Conservation (phyloP, 1,140 invertebrate genomes). For the Ladona fulva region DNA sequence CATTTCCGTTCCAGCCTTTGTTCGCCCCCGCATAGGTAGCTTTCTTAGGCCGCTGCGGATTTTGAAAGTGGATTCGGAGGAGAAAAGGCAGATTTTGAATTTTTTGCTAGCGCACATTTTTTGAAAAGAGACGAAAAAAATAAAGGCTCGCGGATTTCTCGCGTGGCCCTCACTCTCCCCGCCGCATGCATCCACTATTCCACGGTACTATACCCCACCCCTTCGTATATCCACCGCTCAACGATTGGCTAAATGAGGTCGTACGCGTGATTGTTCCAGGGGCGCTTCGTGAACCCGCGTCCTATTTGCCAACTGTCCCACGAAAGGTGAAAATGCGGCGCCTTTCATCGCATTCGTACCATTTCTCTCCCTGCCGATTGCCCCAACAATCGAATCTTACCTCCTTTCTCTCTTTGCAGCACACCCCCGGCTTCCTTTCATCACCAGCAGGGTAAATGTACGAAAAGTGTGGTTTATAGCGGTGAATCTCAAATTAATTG, state of each 20-base stretch:
- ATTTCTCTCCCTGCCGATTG: not conserved
- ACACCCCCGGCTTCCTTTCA: no score
- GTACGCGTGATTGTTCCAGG: not conserved
- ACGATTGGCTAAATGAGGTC: conserved; percentile 4
- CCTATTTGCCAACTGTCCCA: conserved; percentile 7
- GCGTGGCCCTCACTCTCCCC: not conserved
- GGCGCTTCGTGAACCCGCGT: not conserved
- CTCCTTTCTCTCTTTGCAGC: no score
- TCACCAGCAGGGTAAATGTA: no score
- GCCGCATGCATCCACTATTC: not conserved
- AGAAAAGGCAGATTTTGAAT: no score
- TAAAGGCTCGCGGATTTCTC: not conserved
- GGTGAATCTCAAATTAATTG: no score
- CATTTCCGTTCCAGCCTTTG: not conserved
- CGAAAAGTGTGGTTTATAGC: no score
- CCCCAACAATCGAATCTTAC: no score
- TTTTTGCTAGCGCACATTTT: not conserved
- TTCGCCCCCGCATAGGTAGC: not conserved
- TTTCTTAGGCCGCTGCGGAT: not conserved
- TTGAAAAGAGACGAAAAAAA: not conserved
- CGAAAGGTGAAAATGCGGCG: not conserved
- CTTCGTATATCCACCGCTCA: not conserved
- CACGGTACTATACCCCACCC: no score
- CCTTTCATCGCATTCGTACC: not conserved
- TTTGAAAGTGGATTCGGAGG: not conserved